Evolutionary conservation across 2,113 vertebrate species (phyloP).

Genomic region (Leucoraja erinaceus): DNA sequence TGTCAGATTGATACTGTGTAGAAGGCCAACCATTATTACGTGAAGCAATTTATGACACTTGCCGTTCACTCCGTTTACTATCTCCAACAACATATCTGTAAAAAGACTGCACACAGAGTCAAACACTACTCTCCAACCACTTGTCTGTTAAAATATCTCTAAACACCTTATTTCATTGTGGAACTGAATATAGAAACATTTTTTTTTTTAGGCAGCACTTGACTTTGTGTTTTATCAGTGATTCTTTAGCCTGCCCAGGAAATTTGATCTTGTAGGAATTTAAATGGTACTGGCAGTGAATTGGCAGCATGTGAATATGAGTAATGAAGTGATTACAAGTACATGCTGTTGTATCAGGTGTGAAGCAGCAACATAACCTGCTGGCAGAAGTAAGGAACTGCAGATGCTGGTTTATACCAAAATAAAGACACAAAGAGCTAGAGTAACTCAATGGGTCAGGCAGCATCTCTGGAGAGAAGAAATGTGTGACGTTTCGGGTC

Average conservation of each 20-base stretch:
- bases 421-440: too few relatives aligned
- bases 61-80: slow-evolving; percentile 60
- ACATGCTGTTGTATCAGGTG: not conserved
- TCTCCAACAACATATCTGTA: slow-evolving; percentile 49
- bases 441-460: too few relatives aligned
- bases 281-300: not conserved
- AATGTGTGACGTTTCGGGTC: too few relatives aligned
- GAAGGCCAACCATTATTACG: slow-evolving; percentile 51
- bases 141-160: slow-evolving; percentile 38
- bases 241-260: not conserved
- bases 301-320: not conserved
- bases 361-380: not conserved
- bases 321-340: not conserved
- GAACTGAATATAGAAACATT: slow-evolving; percentile 29
- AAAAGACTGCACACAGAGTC: slow-evolving; percentile 60
- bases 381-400: too few relatives aligned
- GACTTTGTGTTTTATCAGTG: slow-evolving; percentile 10
- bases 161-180: slow-evolving; percentile 24
- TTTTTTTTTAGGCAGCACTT: not conserved
- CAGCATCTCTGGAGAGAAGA: too few relatives aligned
- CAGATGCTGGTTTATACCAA: too few relatives aligned
- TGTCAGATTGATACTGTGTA: slow-evolving; percentile 60
- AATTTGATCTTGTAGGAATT: not conserved
- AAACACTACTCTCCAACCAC: slow-evolving; percentile 51
- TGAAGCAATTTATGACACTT: slow-evolving; percentile 58